Evolutionary conservation across 2,113 vertebrate genomes (phyloP), one percentile per base, ranked within the genome.

Genomic region (Pelobates fuscus): DNA sequence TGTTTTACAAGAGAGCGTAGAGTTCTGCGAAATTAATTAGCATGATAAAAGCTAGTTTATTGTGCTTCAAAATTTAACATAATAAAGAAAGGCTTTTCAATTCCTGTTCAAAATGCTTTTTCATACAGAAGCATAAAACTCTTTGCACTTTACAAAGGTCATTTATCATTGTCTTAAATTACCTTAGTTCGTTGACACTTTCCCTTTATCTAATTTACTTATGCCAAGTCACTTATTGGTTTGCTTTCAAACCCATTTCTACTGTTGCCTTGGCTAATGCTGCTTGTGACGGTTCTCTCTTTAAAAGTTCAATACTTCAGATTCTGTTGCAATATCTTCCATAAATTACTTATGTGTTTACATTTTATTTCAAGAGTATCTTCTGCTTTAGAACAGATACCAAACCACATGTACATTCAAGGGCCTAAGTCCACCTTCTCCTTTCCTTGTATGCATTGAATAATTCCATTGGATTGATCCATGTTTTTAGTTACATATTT

Each of bases 201-300:
- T 87, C 81, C 25, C 66, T 17, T 85, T 84, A 70, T 81, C 12
- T 72, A 71, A 74, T 82, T 78, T 83, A 64, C 25, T 63, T 78
- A 80, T 8, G 20, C 15, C 21, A 59, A 66, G 52, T 61, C 73
- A 77, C 52, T 77, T 77, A 77, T 77, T 77, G 73, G 73, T 49
- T 77, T 68, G 43, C 55, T 67, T 68, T 68, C 37, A 64, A 68
- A 24, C 61, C 24, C 26, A 37, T 60, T 77, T 77, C 20, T 41
- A 20, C 30, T 68, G 20, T 67, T 75, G 41, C 8, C 46, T 43
- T 49, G 37, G 21, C 54, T 61, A 49, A 77, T 32, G n/a, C 65
- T n/a, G 27, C 23, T 30, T n/a, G n/a, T 52, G 12, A 8, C 18
- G 49, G 2, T 30, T 37, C 27, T 37, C 27, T 72, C 26, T 32